Conservation (phyloP, 2,888 invertebrate species). For the Ochropleura leucogaster region DNA sequence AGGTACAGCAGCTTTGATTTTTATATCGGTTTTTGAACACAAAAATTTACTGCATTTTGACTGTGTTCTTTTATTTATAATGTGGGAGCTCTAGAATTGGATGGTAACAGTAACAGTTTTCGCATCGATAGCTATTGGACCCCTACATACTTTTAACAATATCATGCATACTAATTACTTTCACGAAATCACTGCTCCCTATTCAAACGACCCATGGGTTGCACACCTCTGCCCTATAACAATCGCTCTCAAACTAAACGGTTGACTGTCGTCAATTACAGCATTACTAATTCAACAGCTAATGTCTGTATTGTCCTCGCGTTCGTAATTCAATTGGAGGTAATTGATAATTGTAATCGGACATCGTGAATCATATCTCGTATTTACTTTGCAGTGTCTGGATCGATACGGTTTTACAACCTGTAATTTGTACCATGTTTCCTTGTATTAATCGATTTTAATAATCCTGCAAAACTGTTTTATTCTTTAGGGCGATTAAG, state of each 20-base stretch:
- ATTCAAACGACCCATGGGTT: constrained; percentile 8
- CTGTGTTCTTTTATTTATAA: neutral
- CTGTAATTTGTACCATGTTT: constrained; percentile 27
- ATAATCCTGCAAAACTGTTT: neutral
- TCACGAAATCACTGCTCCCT: neutral
- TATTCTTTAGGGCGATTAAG: neutral
- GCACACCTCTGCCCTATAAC: constrained; percentile 18
- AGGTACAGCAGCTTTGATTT: neutral
- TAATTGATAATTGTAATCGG: constrained; percentile 64
- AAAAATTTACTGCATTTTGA: neutral
- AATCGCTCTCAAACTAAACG: constrained; percentile 30
- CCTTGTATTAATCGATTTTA: constrained; percentile 10
- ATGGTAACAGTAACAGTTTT: neutral
- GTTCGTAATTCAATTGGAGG: constrained; percentile 54
- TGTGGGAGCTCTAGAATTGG: neutral
- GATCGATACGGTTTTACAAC: constrained; percentile 35
- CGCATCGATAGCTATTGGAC: neutral
- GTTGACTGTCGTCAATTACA: constrained; percentile 45
- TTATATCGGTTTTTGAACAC: neutral
- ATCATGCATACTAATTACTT: neutral
- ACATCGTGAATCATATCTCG: constrained; percentile 55
- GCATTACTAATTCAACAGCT: constrained; percentile 57
- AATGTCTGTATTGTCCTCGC: constrained; percentile 50
- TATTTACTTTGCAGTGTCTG: constrained; percentile 45
- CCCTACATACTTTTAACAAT: neutral